Conservation (phyloP, 1,140 invertebrate genomes). For the Drosophila takahashii region DNA sequence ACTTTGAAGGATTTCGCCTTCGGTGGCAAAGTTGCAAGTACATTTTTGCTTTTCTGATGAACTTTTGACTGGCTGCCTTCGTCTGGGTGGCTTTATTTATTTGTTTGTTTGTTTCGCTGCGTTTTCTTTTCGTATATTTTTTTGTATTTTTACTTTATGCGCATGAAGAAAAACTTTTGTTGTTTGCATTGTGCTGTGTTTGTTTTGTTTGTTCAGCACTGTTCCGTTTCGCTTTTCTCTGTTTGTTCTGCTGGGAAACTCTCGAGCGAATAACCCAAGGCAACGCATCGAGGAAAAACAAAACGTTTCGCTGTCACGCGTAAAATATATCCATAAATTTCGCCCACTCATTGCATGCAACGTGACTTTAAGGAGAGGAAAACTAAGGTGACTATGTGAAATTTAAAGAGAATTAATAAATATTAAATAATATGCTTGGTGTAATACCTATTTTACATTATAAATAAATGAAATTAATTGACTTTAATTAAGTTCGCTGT, state of each 20-base stretch:
- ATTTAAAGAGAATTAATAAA: no score
- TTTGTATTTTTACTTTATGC: constrained; percentile 23
- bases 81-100: constrained; percentile 45
- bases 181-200: constrained; percentile 53
- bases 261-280: constrained; percentile 54
- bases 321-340: constrained; percentile 78
- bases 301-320: constrained; percentile 71
- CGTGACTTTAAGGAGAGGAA: constrained; percentile 59
- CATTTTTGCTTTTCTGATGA: constrained; percentile 49
- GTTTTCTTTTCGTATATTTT: constrained; percentile 18
- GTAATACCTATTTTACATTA: background rate
- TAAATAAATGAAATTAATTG: background rate
- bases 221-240: constrained; percentile 54
- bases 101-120: constrained; percentile 51
- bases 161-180: constrained; percentile 48
- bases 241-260: constrained; percentile 70
- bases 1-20: constrained; percentile 44
- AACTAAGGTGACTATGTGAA: no score
- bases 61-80: constrained; percentile 41
- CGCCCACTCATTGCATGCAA: constrained; percentile 60
- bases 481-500: background rate
- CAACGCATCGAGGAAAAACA: constrained; percentile 54
- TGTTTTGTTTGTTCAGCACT: constrained; percentile 64
- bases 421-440: background rate
- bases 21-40: constrained; percentile 48